Evolutionary conservation across 2,113 vertebrate species (phyloP).

Genomic region (Oncorhynchus nerka): DNA sequence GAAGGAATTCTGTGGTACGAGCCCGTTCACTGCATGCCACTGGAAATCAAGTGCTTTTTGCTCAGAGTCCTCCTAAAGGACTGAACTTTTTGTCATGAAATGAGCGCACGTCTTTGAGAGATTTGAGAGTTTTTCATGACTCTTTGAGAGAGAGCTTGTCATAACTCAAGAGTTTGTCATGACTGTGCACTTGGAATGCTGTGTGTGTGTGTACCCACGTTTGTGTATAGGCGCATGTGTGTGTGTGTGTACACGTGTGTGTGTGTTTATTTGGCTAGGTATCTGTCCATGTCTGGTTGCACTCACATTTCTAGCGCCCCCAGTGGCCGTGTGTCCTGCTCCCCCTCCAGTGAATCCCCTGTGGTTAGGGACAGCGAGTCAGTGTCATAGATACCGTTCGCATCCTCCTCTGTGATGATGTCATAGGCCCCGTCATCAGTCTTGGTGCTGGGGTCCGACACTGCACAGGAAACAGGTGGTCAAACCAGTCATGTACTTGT

Average conservation of each 20-base stretch:
- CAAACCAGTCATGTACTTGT: neutral
- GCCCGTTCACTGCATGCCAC: no score
- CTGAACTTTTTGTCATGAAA: no score
- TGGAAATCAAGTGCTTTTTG: no score
- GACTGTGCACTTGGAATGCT: neutral
- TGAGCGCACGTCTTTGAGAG: no score
- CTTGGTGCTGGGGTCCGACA: constrained; percentile 64
- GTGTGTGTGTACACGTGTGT: constrained; percentile 1
- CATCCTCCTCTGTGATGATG: constrained; percentile 94
- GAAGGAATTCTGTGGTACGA: no score
- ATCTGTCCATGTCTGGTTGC: neutral
- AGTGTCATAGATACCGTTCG: constrained; percentile 85
- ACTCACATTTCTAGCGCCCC: constrained; percentile 80
- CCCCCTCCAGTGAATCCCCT: constrained; percentile 73
- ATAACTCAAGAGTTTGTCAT: no score
- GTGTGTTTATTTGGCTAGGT: neutral
- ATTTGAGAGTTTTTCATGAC: no score
- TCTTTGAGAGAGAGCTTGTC: no score
- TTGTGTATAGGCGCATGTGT: neutral
- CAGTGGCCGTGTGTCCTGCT: constrained; percentile 68
- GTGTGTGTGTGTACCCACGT: neutral
- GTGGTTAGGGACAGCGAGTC: constrained; percentile 71
- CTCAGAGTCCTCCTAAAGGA: no score
- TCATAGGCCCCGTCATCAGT: constrained; percentile 85
- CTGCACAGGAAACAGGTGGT: constrained; percentile 43